phyloP scores from a whole-genome alignment of 1,140 invertebrate genomes.

The Diabrotica undecimpunctata region DNA sequence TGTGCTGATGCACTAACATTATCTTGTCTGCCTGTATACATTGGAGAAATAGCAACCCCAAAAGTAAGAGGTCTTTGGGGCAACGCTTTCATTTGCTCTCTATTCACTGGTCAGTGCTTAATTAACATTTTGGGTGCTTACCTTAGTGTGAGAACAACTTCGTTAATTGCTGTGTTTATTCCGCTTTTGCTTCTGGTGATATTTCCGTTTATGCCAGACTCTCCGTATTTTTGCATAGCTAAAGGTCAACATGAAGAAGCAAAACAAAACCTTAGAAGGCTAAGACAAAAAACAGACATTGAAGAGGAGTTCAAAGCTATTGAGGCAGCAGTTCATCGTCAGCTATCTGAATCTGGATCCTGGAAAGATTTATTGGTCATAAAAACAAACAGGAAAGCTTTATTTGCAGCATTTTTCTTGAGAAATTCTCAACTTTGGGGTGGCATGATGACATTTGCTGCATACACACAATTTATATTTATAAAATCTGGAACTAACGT shows the following conservation, averaged over 20 bases:
- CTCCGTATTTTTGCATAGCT: conserved; percentile 66
- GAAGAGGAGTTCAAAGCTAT: conserved; percentile 60
- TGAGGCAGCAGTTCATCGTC: conserved; percentile 52
- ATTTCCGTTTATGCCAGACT: conserved; percentile 73
- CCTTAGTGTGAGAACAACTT: conserved; percentile 55
- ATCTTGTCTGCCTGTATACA: conserved; percentile 60
- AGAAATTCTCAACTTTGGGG: conserved; percentile 73
- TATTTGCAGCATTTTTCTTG: conserved; percentile 61
- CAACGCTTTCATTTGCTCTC: conserved; percentile 31
- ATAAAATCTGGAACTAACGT: conserved; percentile 50
- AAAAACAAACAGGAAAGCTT: conserved; percentile 59
- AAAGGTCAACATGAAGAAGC: conserved; percentile 59
- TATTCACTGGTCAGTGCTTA: conserved; percentile 61
- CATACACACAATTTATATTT: conserved; percentile 73
- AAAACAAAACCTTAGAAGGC: conserved; percentile 56
- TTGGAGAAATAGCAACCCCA: conserved; percentile 66
- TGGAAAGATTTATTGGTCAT: conserved; percentile 48
- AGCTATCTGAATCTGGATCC: too few species aligned
- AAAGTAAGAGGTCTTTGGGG: conserved; percentile 58
- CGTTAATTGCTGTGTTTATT: conserved; percentile 56
- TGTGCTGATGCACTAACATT: conserved; percentile 65
- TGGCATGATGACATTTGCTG: conserved; percentile 70
- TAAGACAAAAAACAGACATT: conserved; percentile 59
- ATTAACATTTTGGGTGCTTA: conserved; percentile 65
- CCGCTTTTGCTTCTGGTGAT: conserved; percentile 59